Evolutionary conservation across 2,888 invertebrate genomes (phyloP), one percentile per base, ranked within the genome.

Genomic region (Orthonevra nobilis): DNA sequence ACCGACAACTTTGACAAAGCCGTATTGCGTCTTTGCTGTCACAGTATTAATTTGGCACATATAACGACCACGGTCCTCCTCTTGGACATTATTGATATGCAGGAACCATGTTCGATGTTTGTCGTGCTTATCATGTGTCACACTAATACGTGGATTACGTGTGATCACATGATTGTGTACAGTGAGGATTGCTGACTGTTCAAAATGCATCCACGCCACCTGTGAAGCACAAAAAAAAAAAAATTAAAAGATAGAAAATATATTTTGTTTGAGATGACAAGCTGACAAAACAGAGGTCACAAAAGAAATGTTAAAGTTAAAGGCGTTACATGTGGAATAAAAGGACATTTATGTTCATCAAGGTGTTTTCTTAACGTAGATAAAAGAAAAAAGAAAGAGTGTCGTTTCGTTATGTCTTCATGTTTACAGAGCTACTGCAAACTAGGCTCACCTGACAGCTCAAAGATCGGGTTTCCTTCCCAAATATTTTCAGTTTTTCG

Each of bases 201-300:
- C 97, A 89, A 95, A 96, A 89, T 97, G 95, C 94, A 97, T 97
- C 97, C 97, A 97, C 84, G 97, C 97, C 82, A 97, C 96, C 97
- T 97, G 90, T n/a, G n/a, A n/a, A n/a, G n/a, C n/a, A 90, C 61
- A 83, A 81, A 38, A 23, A 46, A 40, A 64, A 63, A 72, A 20
- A 70, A 52, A 66, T n/a, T 77, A 50, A 50, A 20, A 69, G 23
- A 38, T 12, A 34, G 20, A 30, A 30, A 44, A 26, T 19, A 9
- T 14, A 32, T 32, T n/a, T 32, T 4, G 12, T 32, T 10, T 10
- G 5, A 9, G 17, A 46, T 9, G 32, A 17, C n/a, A n/a, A n/a
- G 46, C 2, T 12, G 26, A 2, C 7, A 26, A 9, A 7, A 3
- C 5, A 40, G 5, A 10, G 19, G 40, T 40, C 20, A 40, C 2